Percentiles rank a stretch among this genome's conserved stretches.
Conservation (phyloP, 1,140 invertebrate genomes). For the Hypothenemus hampei region DNA sequence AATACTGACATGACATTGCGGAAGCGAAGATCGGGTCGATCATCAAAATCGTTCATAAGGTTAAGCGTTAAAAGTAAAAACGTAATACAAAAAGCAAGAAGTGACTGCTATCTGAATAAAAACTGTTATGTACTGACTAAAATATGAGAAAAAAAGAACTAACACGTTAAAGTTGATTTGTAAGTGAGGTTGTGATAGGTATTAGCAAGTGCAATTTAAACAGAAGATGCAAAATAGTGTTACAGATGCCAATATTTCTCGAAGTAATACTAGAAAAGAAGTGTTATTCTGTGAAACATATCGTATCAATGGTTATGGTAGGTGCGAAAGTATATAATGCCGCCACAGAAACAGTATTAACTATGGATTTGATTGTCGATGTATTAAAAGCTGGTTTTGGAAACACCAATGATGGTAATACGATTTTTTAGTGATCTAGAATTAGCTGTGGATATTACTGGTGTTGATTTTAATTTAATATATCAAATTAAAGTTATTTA, state of each 20-base stretch:
- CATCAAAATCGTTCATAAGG: no score
- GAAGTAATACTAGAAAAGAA: conserved; percentile 26
- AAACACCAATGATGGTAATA: conserved; percentile 43
- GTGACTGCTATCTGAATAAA: conserved; percentile 32
- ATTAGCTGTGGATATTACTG: conserved; percentile 34
- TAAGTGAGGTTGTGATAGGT: conserved; percentile 40
- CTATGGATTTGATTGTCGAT: conserved; percentile 39
- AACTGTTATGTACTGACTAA: conserved; percentile 32
- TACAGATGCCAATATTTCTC: conserved; percentile 38
- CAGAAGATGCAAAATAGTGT: conserved; percentile 38
- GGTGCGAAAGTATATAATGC: conserved; percentile 46
- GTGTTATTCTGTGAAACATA: conserved; percentile 29
- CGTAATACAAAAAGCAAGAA: conserved; percentile 33
- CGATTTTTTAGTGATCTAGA: conserved; percentile 41
- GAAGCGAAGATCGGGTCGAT: no score
- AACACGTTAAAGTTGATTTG: conserved; percentile 30
- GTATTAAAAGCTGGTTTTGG: conserved; percentile 40
- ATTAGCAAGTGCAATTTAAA: conserved; percentile 37
- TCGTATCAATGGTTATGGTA: conserved; percentile 42
- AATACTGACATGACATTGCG: no score
- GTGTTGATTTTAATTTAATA: conserved; percentile 29
- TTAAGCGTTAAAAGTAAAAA: no score
- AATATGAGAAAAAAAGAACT: conserved; percentile 31
- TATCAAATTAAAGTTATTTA: conserved; percentile 30
- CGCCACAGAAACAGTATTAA: conserved; percentile 40